Evolutionary conservation across 1,140 invertebrate genomes (phyloP).

Genomic region (Glossosoma conforme): DNA sequence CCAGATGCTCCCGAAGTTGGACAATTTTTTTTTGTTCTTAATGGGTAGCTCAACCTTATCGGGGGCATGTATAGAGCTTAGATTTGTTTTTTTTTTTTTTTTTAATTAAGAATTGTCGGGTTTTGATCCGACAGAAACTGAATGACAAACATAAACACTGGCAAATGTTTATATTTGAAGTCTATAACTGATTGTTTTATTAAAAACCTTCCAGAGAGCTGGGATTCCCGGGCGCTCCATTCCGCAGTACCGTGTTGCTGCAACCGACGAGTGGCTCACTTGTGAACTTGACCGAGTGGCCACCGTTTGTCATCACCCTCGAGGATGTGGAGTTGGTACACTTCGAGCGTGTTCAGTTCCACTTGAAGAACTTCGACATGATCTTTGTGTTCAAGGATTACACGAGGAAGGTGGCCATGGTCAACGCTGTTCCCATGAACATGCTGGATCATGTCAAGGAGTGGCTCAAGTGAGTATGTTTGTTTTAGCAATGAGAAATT

Average conservation of each 20-base stretch:
- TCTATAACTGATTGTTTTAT: neutral
- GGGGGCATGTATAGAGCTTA: no score
- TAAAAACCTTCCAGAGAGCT: slow-evolving; percentile 69
- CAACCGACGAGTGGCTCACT: slow-evolving; percentile 96
- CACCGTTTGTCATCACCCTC: slow-evolving; percentile 95
- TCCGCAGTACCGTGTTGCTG: slow-evolving; percentile 89
- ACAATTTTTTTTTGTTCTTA: no score
- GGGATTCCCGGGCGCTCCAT: slow-evolving; percentile 97
- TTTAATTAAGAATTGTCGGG: no score
- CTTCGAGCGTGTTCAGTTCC: slow-evolving; percentile 98
- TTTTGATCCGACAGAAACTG: no score
- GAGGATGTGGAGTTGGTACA: slow-evolving; percentile 98
- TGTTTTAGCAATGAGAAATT: no score
- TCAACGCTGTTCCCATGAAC: slow-evolving; percentile 98
- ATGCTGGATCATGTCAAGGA: slow-evolving; percentile 99
- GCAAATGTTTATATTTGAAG: neutral
- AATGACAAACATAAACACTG: no score
- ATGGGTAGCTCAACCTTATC: no score
- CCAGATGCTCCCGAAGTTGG: no score
- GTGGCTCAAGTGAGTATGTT: slow-evolving; percentile 91
- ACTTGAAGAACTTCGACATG: slow-evolving; percentile 99
- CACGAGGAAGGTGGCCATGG: slow-evolving; percentile 86
- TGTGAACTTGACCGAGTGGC: slow-evolving; percentile 98
- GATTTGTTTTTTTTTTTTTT: no score
- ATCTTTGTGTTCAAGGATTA: slow-evolving; percentile 99